phyloP scores from a whole-genome alignment of 2,888 invertebrate species.

The Drosophila cracens region DNA sequence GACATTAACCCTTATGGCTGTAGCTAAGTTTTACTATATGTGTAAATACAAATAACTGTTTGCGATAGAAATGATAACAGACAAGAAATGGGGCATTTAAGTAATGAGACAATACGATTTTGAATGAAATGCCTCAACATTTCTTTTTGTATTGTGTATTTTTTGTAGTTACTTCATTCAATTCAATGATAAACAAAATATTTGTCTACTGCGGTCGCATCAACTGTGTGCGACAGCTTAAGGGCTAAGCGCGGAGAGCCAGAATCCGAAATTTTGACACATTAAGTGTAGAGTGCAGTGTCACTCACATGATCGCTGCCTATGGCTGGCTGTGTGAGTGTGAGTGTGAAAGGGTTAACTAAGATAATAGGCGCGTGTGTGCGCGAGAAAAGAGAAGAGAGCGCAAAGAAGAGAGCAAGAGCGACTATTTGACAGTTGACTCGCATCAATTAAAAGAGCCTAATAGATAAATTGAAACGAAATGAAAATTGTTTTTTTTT shows the following conservation, averaged over 20 bases:
- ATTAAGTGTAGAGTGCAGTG: conserved; percentile 52
- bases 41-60: neutral
- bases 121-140: neutral
- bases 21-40: neutral
- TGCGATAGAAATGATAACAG: neutral
- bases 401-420: conserved; percentile 1
- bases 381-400: conserved; percentile 20
- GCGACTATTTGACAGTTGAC: conserved; percentile 56
- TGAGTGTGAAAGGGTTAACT: conserved; percentile 8
- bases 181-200: conserved; percentile 23
- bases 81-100: neutral
- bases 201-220: conserved; percentile 4
- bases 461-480: conserved; percentile 44
- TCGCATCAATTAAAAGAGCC: conserved; percentile 60
- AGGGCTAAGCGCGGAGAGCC: conserved; percentile 42
- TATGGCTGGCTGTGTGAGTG: conserved; percentile 1
- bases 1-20: conserved; percentile 32
- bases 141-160: conserved; percentile 26
- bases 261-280: conserved; percentile 13
- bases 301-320: conserved; percentile 13
- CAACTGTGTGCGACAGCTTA: conserved; percentile 10
- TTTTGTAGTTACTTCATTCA: conserved; percentile 5
- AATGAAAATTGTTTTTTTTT: conserved; percentile 31
- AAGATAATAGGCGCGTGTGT: conserved; percentile 53
- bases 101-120: neutral